Evolutionary conservation across 2,113 vertebrate genomes (phyloP).

Genomic region (Alces alces): DNA sequence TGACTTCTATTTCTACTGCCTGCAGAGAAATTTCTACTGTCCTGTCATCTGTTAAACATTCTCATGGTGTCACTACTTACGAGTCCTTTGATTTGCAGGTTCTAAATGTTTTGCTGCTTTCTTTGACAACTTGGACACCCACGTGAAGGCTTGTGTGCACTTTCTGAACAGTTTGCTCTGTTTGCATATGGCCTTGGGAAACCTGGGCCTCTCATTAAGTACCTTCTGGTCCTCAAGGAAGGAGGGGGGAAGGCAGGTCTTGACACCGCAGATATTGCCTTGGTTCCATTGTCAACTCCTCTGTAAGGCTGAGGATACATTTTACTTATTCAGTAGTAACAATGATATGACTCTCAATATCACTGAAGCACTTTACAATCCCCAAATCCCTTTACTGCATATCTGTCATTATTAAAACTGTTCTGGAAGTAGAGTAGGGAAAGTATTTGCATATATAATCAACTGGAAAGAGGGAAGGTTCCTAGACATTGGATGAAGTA

Average conservation of each 20-base stretch:
- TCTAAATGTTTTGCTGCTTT: conserved; percentile 32
- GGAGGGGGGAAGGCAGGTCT: background rate
- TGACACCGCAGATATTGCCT: background rate
- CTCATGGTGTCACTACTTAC: background rate
- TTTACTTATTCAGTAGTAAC: background rate
- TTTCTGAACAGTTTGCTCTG: background rate
- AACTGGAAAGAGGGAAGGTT: background rate
- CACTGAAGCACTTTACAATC: too few species aligned
- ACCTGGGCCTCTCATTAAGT: background rate
- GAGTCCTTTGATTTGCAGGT: background rate
- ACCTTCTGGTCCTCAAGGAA: background rate
- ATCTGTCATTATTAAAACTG: background rate
- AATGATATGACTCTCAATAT: too few species aligned
- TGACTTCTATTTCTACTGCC: too few species aligned
- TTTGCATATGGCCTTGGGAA: background rate
- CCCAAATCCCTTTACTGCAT: background rate
- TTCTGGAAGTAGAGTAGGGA: background rate
- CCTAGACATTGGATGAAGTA: background rate
- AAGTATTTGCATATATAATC: background rate
- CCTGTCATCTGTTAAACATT: background rate
- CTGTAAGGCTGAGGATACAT: background rate
- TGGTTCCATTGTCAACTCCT: background rate
- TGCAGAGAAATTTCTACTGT: background rate
- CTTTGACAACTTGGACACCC: background rate
- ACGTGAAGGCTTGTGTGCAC: fast-evolving